Conservation (phyloP, 30 jellyfish, hydroid and myxozoan species). For the Pseudorhiza aurosa region DNA sequence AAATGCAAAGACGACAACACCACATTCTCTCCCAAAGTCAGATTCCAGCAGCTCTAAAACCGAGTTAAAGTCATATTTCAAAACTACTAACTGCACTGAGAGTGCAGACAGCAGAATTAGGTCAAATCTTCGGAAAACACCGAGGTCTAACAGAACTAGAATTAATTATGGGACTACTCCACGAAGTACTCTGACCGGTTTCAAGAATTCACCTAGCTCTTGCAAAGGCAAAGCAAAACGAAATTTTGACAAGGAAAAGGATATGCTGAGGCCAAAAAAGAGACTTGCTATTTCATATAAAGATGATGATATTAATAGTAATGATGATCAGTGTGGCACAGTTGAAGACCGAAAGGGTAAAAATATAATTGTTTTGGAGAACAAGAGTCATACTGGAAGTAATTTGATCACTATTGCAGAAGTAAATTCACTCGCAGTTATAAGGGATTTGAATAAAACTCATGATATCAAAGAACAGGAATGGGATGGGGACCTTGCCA, state of each 20-base stretch:
- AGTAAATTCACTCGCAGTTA: conserved; percentile 30
- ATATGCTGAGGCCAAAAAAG: conserved; percentile 29
- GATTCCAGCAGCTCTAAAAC: neutral
- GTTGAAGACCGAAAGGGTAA: neutral
- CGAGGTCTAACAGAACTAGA: conserved; percentile 16
- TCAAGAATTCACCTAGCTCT: conserved; percentile 20
- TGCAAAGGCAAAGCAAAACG: conserved; percentile 34
- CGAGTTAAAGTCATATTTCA: neutral
- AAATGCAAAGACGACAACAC: conserved; percentile 5
- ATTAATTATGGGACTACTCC: conserved; percentile 5
- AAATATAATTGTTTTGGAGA: neutral
- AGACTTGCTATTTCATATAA: conserved; percentile 39
- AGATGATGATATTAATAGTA: neutral
- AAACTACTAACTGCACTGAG: conserved; percentile 11
- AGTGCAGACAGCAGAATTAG: neutral
- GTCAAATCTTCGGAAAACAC: conserved; percentile 24
- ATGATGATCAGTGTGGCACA: neutral
- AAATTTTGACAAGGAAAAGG: conserved; percentile 21
- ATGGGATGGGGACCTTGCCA: neutral
- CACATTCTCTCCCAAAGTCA: conserved; percentile 16
- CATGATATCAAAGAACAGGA: neutral
- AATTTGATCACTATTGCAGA: conserved; percentile 24
- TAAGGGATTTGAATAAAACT: neutral
- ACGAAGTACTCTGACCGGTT: conserved; percentile 33
- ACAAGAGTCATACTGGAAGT: neutral